These are phyloP conservation scores for Brachionus manjavacas DNA, from an alignment of 1,140 invertebrate species.

Conservation along the genomic window DNA sequence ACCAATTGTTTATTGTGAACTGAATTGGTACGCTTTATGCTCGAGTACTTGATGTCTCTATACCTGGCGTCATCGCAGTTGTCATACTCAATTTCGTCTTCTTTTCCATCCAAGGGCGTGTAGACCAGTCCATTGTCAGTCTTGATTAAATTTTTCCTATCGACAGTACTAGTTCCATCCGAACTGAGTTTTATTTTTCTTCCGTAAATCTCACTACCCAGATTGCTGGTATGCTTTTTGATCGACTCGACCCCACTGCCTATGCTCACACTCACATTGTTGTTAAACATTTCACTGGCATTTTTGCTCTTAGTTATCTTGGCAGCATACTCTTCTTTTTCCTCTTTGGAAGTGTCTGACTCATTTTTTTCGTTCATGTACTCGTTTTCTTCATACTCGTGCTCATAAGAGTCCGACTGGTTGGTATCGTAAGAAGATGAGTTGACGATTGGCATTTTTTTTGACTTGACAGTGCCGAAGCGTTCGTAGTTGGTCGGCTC, in stretches of 20 bases:
- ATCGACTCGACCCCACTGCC: slow-evolving; percentile 38
- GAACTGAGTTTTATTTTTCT: not conserved
- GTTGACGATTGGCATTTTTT: not conserved
- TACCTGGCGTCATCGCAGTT: not conserved
- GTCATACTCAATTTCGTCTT: slow-evolving; percentile 8
- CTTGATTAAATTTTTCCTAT: slow-evolving; percentile 34
- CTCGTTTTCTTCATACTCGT: slow-evolving; percentile 22
- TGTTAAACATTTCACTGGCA: slow-evolving; percentile 29
- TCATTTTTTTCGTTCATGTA: slow-evolving; percentile 23
- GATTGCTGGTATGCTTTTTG: not conserved
- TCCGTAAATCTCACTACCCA: not conserved
- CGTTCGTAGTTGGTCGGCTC: not conserved
- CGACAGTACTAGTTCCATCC: not conserved
- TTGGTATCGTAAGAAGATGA: not conserved
- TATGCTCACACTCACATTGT: slow-evolving; percentile 35
- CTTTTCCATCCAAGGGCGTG: slow-evolving; percentile 9
- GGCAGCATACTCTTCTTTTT: not conserved
- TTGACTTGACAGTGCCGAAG: not conserved
- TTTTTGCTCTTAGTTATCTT: slow-evolving; percentile 20
- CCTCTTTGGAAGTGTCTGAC: not conserved
- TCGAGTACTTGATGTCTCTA: slow-evolving; percentile 8
- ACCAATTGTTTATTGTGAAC: not conserved
- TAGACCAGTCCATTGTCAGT: slow-evolving; percentile 39
- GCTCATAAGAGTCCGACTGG: not conserved
- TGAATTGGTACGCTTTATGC: not conserved